These are phyloP conservation scores for Hydrolagus colliei DNA, from an alignment of 2,797 vertebrate species.

Conservation along the genomic window DNA sequence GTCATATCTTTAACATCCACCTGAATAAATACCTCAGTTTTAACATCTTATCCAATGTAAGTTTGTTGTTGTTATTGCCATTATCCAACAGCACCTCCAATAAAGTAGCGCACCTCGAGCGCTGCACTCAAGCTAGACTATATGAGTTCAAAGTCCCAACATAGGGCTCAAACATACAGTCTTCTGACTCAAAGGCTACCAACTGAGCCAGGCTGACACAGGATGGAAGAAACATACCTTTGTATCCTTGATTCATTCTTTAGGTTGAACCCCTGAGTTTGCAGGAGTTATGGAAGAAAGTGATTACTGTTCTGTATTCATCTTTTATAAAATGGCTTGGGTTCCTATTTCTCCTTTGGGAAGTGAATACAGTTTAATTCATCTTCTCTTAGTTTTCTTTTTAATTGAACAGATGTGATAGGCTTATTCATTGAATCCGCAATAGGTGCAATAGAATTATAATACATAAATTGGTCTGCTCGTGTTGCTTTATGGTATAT, in stretches of 20 bases:
- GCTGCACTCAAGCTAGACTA: too few species aligned
- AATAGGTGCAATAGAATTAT: constrained; percentile 24
- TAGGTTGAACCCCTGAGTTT: not conserved
- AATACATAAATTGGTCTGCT: constrained; percentile 16
- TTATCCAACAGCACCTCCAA: too few species aligned
- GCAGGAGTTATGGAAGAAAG: not conserved
- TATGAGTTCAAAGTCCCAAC: too few species aligned
- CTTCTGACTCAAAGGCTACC: too few species aligned
- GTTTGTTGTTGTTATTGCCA: too few species aligned
- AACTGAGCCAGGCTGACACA: too few species aligned
- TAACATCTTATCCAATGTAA: too few species aligned
- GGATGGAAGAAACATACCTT: too few species aligned
- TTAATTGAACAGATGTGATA: constrained; percentile 27
- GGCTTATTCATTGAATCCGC: constrained; percentile 23
- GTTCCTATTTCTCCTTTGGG: not conserved
- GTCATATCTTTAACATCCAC: too few species aligned
- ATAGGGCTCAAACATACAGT: too few species aligned
- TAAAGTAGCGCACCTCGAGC: too few species aligned
- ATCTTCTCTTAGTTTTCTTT: not conserved
- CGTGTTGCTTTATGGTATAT: constrained; percentile 28
- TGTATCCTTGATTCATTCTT: not conserved
- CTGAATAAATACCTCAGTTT: too few species aligned
- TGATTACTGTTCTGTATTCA: not conserved
- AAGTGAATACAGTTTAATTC: constrained; percentile 11
- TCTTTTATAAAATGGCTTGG: not conserved